Evolutionary conservation across 2,888 invertebrate genomes (phyloP).

Genomic region (Frankliniella fusca): DNA sequence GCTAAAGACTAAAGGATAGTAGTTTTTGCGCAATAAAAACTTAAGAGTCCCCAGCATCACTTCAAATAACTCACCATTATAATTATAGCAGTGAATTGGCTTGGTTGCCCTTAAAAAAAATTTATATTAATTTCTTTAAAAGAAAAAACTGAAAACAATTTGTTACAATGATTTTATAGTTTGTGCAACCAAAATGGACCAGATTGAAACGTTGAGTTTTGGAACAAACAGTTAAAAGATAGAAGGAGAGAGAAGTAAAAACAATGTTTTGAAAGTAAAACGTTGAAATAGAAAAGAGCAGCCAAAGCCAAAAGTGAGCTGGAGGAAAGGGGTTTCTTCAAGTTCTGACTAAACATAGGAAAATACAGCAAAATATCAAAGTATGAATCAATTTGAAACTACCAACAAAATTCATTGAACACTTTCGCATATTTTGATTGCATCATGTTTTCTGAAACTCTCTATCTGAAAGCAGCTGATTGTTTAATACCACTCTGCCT

Average conservation of each 20-base stretch:
- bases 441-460: not conserved
- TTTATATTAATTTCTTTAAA: no score
- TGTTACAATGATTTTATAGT: not conserved
- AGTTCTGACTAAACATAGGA: not conserved
- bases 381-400: conserved; percentile 4
- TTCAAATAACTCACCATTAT: not conserved
- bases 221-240: no score
- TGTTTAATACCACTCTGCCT: not conserved
- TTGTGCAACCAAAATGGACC: not conserved
- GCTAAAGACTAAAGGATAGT: not conserved
- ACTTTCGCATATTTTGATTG: conserved; percentile 13
- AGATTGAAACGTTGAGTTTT: no score
- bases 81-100: not conserved
- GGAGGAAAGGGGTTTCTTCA: not conserved
- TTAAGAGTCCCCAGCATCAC: not conserved
- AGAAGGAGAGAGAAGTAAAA: no score
- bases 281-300: not conserved
- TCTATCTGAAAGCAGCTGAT: not conserved
- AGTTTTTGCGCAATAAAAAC: not conserved
- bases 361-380: conserved; percentile 2
- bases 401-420: not conserved
- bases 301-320: not conserved
- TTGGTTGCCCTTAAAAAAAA: not conserved
- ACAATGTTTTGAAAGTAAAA: no score
- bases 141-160: not conserved